These are phyloP conservation scores for Caenorhabditis drosophilae DNA, from an alignment of 2,888 invertebrate species.

Conservation along the genomic window DNA sequence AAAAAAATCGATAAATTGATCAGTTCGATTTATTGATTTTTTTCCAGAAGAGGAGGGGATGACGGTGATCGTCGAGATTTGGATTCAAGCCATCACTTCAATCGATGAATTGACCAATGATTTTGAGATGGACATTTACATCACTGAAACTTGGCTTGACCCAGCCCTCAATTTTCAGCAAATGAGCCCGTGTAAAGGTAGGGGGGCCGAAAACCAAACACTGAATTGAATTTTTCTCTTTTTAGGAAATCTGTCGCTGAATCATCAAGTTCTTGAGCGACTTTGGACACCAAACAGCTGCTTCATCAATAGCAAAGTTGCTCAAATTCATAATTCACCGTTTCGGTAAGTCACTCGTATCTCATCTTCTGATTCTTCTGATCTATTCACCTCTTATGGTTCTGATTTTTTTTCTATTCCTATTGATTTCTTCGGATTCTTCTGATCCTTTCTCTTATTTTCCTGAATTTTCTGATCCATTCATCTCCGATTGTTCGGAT, in stretches of 20 bases:
- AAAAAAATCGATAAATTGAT: background rate
- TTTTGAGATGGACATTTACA: slow-evolving; percentile 62
- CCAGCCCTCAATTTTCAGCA: slow-evolving; percentile 52
- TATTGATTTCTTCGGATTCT: too few species aligned
- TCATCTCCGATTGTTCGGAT: too few species aligned
- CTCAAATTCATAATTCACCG: slow-evolving; percentile 58
- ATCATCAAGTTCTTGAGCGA: slow-evolving; percentile 49
- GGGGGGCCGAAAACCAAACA: background rate
- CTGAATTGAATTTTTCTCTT: background rate
- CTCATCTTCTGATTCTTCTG: too few species aligned
- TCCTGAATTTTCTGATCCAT: too few species aligned
- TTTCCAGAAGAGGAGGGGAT: slow-evolving; percentile 52
- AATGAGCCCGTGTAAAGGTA: slow-evolving; percentile 54
- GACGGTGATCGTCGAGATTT: slow-evolving; percentile 52
- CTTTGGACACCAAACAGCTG: slow-evolving; percentile 68
- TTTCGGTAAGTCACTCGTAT: slow-evolving; percentile 28
- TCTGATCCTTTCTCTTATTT: too few species aligned
- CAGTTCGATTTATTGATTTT: background rate
- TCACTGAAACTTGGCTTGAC: slow-evolving; percentile 58
- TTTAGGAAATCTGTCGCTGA: slow-evolving; percentile 56
- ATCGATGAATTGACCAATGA: slow-evolving; percentile 59
- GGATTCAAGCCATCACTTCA: slow-evolving; percentile 58
- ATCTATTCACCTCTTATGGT: too few species aligned
- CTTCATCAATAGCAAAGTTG: slow-evolving; percentile 60
- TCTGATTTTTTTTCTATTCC: too few species aligned